phyloP scores from a whole-genome alignment of 2,888 invertebrate species.

The Phymatocera aterrima region DNA sequence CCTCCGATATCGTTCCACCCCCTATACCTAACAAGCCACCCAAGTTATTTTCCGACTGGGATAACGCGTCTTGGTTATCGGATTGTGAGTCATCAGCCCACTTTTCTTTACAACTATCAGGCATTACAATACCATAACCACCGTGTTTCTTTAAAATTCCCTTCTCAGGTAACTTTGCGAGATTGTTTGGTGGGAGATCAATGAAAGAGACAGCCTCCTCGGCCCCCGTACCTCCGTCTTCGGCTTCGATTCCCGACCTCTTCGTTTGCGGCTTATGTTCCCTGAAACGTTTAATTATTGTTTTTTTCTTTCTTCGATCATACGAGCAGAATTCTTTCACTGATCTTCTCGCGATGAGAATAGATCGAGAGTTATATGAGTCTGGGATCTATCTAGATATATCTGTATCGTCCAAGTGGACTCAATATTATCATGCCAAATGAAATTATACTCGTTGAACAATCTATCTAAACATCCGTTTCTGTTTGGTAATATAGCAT shows the following conservation, averaged over 20 bases:
- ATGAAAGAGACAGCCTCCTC: conserved; percentile 90
- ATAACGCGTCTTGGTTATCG: conserved; percentile 82
- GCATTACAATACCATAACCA: conserved; percentile 85
- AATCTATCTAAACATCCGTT: no score
- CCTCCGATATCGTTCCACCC: conserved; percentile 83
- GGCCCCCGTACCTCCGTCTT: conserved; percentile 78
- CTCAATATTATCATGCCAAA: no score
- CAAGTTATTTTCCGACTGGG: conserved; percentile 48
- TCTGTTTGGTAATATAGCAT: no score
- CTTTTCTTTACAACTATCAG: conserved; percentile 81
- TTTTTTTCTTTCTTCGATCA: no score
- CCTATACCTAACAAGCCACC: conserved; percentile 68
- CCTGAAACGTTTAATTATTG: conserved; percentile 79
- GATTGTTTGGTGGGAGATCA: conserved; percentile 86
- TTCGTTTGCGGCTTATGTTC: conserved; percentile 90
- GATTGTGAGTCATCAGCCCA: conserved; percentile 86
- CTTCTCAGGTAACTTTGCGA: conserved; percentile 89
- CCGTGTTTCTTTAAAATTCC: conserved; percentile 93
- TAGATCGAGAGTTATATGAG: background rate
- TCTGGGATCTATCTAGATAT: conserved; percentile 1
- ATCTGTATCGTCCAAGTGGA: no score
- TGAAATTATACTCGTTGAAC: no score
- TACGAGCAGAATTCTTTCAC: conserved; percentile 24
- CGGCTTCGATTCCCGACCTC: conserved; percentile 81
- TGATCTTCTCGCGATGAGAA: conserved; percentile 19